These are phyloP conservation scores for Stictonetta naevosa DNA, from an alignment of 2,113 vertebrate genomes.

Conservation along the genomic window DNA sequence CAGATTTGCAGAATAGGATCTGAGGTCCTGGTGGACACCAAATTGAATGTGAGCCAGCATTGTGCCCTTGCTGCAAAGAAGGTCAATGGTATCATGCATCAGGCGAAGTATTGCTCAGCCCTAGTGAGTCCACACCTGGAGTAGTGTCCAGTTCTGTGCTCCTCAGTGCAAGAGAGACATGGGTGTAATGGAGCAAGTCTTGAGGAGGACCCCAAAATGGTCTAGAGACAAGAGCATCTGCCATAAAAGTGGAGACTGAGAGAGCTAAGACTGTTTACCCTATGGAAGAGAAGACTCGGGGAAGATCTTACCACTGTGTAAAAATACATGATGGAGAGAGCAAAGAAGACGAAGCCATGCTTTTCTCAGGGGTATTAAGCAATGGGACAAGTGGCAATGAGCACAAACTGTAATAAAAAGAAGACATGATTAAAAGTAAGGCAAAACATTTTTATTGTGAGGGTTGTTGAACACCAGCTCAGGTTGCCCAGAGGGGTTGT, in stretches of 20 bases:
- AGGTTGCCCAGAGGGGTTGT: not conserved
- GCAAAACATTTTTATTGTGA: not conserved
- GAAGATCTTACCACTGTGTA: not conserved
- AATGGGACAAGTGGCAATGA: not conserved
- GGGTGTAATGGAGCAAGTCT: not conserved
- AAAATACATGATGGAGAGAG: not conserved
- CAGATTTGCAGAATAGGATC: not conserved
- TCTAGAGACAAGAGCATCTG: not conserved
- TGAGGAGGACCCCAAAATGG: not conserved
- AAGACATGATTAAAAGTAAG: not conserved
- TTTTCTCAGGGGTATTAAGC: not conserved
- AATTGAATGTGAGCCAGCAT: not conserved
- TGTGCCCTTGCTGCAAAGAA: not conserved
- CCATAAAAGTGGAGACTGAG: not conserved
- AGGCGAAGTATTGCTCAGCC: not conserved
- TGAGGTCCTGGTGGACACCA: not conserved
- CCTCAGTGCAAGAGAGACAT: not conserved
- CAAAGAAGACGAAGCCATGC: not conserved
- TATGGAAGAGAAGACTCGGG: not conserved
- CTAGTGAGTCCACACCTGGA: not conserved
- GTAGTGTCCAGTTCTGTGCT: not conserved
- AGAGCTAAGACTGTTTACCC: not conserved
- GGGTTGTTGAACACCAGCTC: not conserved
- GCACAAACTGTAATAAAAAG: not conserved
- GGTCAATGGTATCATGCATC: rapidly evolving